These are phyloP conservation scores for Campaea margaritaria DNA, from an alignment of 2,888 invertebrate genomes.

Conservation along the genomic window DNA sequence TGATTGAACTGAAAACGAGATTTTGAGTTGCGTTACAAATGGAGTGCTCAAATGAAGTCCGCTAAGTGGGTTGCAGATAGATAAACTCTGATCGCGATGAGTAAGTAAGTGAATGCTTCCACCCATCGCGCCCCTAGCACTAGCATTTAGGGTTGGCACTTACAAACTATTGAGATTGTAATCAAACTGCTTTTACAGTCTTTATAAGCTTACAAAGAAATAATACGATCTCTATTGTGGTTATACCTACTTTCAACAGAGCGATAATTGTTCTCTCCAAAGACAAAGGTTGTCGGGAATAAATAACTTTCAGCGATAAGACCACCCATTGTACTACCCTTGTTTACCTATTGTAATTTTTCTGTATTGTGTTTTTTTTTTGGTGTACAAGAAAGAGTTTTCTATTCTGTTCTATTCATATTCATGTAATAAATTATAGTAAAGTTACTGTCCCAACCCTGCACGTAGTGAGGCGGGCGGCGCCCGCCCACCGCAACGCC, in stretches of 20 bases:
- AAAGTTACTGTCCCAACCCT: slow-evolving; percentile 5
- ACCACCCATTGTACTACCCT: no score
- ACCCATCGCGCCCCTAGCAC: slow-evolving; percentile 46
- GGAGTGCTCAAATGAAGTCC: slow-evolving; percentile 55
- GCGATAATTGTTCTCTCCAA: no score
- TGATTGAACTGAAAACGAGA: neutral
- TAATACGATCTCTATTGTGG: no score
- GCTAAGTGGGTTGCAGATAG: slow-evolving; percentile 74
- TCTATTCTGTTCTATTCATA: no score
- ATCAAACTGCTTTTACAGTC: neutral
- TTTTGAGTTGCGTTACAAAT: slow-evolving; percentile 30
- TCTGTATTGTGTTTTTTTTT: no score
- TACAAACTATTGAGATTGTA: neutral
- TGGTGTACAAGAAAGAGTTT: no score
- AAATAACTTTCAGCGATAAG: no score
- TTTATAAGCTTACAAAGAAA: neutral
- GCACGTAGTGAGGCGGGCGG: slow-evolving; percentile 47
- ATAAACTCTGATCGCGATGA: slow-evolving; percentile 66
- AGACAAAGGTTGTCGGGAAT: no score
- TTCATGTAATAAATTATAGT: no score
- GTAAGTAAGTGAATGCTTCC: slow-evolving; percentile 72
- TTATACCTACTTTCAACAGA: no score
- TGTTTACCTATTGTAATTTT: no score
- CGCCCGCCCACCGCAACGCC: slow-evolving; percentile 75
- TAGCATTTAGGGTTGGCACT: slow-evolving; percentile 53